Evolutionary conservation across 2,797 vertebrate genomes (phyloP).

Genomic region (Sebastes itinus): DNA sequence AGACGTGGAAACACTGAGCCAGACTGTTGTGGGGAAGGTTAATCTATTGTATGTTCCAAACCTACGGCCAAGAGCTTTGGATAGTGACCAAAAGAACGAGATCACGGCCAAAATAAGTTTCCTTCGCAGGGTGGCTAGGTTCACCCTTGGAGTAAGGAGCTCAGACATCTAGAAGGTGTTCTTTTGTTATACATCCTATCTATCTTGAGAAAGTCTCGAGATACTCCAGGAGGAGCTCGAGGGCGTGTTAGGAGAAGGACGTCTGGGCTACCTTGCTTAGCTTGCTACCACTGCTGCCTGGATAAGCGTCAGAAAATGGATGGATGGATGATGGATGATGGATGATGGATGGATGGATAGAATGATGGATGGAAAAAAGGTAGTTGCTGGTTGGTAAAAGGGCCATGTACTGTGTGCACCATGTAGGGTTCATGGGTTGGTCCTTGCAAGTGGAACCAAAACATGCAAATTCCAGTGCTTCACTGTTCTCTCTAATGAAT

Average conservation of each 20-base stretch:
- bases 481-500: not conserved
- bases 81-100: not conserved
- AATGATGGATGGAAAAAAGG: not conserved
- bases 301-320: not conserved
- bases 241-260: not conserved
- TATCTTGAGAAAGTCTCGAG: not conserved
- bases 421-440: not conserved
- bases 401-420: not conserved
- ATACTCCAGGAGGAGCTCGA: not conserved
- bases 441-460: not conserved
- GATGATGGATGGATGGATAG: not conserved
- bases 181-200: not conserved
- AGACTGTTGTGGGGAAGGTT: not conserved
- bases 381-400: not conserved
- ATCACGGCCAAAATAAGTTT: not conserved
- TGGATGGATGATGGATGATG: not conserved
- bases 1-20: not conserved
- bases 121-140: not conserved
- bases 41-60: not conserved
- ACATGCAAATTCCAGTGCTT: not conserved
- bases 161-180: not conserved
- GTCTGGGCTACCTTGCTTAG: not conserved
- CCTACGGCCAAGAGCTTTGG: not conserved
- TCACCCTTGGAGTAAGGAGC: not conserved
- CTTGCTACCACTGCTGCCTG: not conserved